phyloP scores from a whole-genome alignment of 2,113 vertebrate species.

The Onychorhynchus coronatus region DNA sequence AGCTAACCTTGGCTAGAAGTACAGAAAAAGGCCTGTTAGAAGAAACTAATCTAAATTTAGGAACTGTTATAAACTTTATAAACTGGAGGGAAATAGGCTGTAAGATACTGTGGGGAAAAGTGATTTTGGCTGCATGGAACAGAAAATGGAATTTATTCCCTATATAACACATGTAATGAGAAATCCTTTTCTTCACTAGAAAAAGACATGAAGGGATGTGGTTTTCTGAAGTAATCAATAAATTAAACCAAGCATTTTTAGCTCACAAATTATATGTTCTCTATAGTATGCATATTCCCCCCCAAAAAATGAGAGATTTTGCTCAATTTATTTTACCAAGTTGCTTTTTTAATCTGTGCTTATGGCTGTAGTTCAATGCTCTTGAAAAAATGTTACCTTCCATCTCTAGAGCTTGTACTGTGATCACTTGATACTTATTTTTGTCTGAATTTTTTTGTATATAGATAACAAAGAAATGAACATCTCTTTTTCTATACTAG shows the following conservation, averaged over 20 bases:
- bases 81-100: background rate
- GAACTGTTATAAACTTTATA: background rate
- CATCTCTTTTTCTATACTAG: constrained; percentile 21
- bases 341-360: background rate
- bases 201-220: background rate
- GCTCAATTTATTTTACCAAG: background rate
- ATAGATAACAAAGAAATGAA: background rate
- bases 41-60: background rate
- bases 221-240: background rate
- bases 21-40: background rate
- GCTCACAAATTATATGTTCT: background rate
- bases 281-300: background rate
- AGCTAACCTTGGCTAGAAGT: background rate
- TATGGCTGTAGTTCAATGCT: background rate
- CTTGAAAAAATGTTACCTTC: background rate
- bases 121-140: background rate
- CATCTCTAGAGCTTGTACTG: background rate
- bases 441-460: background rate
- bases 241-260: background rate
- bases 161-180: background rate
- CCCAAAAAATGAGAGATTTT: background rate
- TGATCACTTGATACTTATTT: background rate
- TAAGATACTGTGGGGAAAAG: background rate
- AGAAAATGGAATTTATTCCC: constrained; percentile 1
- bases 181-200: background rate